phyloP scores from a whole-genome alignment of 2,888 invertebrate species.

The Aphidius colemani region DNA sequence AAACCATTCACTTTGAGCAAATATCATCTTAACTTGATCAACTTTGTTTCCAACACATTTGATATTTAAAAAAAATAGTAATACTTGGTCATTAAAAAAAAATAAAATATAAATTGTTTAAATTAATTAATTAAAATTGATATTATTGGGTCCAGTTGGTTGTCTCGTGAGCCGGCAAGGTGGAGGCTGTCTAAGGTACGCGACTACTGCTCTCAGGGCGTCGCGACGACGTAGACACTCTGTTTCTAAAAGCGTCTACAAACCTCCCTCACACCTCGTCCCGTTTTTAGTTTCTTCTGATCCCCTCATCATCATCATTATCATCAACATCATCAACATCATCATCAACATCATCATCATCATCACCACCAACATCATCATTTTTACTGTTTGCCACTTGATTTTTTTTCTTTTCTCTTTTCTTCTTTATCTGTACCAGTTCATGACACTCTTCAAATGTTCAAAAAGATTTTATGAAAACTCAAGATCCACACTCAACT shows the following conservation, averaged over 20 bases:
- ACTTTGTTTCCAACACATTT: too few relatives aligned
- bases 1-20: too few relatives aligned
- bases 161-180: slow-evolving; percentile 54
- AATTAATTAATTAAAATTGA: not conserved
- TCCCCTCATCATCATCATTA: slow-evolving; percentile 30
- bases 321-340: slow-evolving; percentile 34
- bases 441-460: too few relatives aligned
- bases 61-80: too few relatives aligned
- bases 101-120: too few relatives aligned
- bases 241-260: slow-evolving; percentile 58
- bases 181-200: slow-evolving; percentile 58
- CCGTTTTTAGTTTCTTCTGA: slow-evolving; percentile 30
- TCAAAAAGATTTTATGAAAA: too few relatives aligned
- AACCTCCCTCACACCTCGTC: slow-evolving; percentile 42
- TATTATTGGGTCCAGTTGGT: slow-evolving; percentile 31
- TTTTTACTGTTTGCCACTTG: slow-evolving; percentile 21
- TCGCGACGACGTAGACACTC: slow-evolving; percentile 56
- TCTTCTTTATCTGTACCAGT: slow-evolving; percentile 20
- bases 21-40: not conserved
- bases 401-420: slow-evolving; percentile 23
- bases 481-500: too few relatives aligned
- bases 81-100: not conserved
- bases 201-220: slow-evolving; percentile 56
- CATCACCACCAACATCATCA: slow-evolving; percentile 14
- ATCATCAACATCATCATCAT: slow-evolving; percentile 27